These are phyloP conservation scores for Rhodophaea formosa DNA, from an alignment of 2,888 invertebrate species.

Conservation along the genomic window DNA sequence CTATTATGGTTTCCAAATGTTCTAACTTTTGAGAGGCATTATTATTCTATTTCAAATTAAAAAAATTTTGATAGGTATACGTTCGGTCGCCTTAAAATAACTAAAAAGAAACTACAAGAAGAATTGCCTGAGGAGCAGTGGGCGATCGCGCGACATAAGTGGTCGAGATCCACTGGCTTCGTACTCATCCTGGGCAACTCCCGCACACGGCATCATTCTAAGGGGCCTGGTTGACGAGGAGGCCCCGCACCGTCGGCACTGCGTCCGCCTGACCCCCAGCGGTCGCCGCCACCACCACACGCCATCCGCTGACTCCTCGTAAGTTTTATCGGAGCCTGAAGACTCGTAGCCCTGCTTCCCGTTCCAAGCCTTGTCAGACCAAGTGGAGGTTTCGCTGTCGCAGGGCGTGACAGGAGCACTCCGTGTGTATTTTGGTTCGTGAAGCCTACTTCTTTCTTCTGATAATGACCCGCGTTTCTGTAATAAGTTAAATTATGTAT, in stretches of 20 bases:
- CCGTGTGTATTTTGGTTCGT: conserved; percentile 59
- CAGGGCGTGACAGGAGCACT: conserved; percentile 76
- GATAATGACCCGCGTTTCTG: conserved; percentile 72
- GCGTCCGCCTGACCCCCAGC: conserved; percentile 52
- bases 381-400: conserved; percentile 64
- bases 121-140: conserved; percentile 63
- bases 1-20: neutral
- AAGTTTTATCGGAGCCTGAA: conserved; percentile 50
- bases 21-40: too few relatives aligned
- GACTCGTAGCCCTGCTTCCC: conserved; percentile 42
- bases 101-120: conserved; percentile 46
- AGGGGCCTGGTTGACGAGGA: conserved; percentile 62
- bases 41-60: too few relatives aligned
- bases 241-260: conserved; percentile 62
- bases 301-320: conserved; percentile 50
- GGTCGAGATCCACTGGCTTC: conserved; percentile 39
- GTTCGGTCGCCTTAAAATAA: neutral
- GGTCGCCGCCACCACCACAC: conserved; percentile 59
- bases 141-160: conserved; percentile 61
- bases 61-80: neutral
- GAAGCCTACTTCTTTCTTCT: conserved; percentile 50
- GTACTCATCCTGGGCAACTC: conserved; percentile 40
- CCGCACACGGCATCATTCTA: conserved; percentile 57
- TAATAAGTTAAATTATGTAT: conserved; percentile 29
- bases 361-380: conserved; percentile 57